Evolutionary conservation across 2,888 invertebrate species (phyloP).

Genomic region (Polyommatus iphigenia): DNA sequence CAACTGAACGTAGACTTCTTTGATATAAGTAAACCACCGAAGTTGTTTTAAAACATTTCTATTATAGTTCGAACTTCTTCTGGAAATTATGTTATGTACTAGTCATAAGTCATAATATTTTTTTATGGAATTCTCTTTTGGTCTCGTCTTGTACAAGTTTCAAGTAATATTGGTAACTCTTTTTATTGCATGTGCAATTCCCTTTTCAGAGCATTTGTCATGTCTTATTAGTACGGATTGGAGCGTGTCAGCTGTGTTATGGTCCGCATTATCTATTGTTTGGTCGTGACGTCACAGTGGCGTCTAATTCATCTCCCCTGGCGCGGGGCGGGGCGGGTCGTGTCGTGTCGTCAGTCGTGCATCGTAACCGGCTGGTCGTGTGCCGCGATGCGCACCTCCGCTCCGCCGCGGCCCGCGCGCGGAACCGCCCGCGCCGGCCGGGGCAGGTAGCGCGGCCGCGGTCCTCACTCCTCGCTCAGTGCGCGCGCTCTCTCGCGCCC

Average conservation of each 20-base stretch:
- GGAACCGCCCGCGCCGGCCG: constrained; percentile 60
- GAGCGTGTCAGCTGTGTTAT: constrained; percentile 4
- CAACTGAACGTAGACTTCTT: background rate
- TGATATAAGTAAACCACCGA: background rate
- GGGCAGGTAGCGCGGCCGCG: constrained; percentile 65
- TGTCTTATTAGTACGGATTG: background rate
- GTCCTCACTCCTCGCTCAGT: constrained; percentile 68
- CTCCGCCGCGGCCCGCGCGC: constrained; percentile 57
- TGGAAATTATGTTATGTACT: background rate
- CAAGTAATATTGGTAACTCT: no score
- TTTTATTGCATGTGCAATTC: background rate
- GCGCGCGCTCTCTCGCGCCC: constrained; percentile 78
- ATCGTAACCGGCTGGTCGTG: constrained; percentile 46
- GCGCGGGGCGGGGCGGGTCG: background rate
- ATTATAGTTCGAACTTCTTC: background rate
- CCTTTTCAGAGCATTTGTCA: background rate
- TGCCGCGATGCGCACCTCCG: constrained; percentile 77
- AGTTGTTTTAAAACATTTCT: background rate
- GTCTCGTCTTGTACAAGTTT: no score
- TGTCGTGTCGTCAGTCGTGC: background rate
- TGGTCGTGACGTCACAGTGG: constrained; percentile 21
- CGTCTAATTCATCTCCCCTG: background rate
- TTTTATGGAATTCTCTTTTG: no score
- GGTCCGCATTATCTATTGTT: constrained; percentile 23
- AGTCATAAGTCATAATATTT: no score